These are phyloP conservation scores for Gari tellinella DNA, from an alignment of 2,888 invertebrate species.

Conservation along the genomic window DNA sequence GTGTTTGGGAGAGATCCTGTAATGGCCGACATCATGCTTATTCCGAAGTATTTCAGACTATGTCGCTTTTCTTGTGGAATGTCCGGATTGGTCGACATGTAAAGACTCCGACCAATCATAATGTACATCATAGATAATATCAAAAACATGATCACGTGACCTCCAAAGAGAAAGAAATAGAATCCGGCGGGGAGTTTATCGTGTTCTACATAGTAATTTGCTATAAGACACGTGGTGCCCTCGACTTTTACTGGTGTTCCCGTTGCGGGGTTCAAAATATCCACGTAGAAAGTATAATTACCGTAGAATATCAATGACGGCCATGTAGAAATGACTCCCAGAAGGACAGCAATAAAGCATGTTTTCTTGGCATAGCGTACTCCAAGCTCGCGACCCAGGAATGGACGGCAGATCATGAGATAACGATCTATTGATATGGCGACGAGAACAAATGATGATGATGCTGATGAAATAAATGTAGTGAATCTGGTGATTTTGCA, in stretches of 20 bases:
- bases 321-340: slow-evolving; percentile 54
- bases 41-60: slow-evolving; percentile 54
- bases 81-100: slow-evolving; percentile 45
- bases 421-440: slow-evolving; percentile 59
- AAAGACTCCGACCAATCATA: slow-evolving; percentile 53
- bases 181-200: slow-evolving; percentile 53
- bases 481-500: slow-evolving; percentile 60
- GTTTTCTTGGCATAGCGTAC: slow-evolving; percentile 51
- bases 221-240: slow-evolving; percentile 48
- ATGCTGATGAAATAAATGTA: slow-evolving; percentile 45
- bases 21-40: slow-evolving; percentile 55
- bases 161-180: slow-evolving; percentile 56
- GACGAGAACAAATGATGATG: slow-evolving; percentile 54
- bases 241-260: slow-evolving; percentile 23
- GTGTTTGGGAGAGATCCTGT: slow-evolving; percentile 55
- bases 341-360: slow-evolving; percentile 42
- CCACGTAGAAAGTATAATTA: slow-evolving; percentile 38
- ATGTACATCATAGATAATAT: slow-evolving; percentile 53
- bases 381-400: slow-evolving; percentile 49
- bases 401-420: slow-evolving; percentile 56
- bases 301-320: slow-evolving; percentile 60
- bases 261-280: slow-evolving; percentile 2
- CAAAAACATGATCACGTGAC: slow-evolving; percentile 55
- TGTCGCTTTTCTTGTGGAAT: slow-evolving; percentile 46
- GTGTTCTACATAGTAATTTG: slow-evolving; percentile 53